A percentile compares a stretch with the other conserved stretches of the same genome.
phyloP scores from a whole-genome alignment of 2,797 vertebrate genomes.

The Saxicola maurus region DNA sequence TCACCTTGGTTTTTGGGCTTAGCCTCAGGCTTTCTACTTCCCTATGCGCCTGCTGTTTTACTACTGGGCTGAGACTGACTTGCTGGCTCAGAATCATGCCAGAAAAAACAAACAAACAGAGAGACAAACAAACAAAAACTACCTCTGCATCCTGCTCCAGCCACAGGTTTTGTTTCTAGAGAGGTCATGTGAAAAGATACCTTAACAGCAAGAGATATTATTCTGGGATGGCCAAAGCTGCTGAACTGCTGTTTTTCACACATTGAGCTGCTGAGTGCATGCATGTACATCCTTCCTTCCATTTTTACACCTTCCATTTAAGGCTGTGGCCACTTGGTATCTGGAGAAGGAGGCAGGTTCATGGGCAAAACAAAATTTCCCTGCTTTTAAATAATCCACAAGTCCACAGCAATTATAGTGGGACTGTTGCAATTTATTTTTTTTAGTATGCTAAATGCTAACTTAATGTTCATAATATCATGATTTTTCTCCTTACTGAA shows the following conservation, averaged over 20 bases:
- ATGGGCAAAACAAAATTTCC: not conserved
- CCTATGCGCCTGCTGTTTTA: not conserved
- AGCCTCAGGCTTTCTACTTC: not conserved
- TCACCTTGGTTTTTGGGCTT: not conserved
- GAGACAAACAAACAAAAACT: not conserved
- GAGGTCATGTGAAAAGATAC: not conserved
- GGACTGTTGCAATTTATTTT: accelerated
- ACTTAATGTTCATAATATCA: not conserved
- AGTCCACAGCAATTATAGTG: not conserved
- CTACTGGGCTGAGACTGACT: not conserved
- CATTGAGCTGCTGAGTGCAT: accelerated
- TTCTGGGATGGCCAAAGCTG: not conserved
- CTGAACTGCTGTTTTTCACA: not conserved
- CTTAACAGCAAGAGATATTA: not conserved
- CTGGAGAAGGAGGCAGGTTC: not conserved
- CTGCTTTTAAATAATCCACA: not conserved
- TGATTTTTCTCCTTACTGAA: not conserved
- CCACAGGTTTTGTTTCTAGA: not conserved
- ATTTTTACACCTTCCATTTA: accelerated
- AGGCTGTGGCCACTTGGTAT: not conserved
- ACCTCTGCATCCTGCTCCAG: not conserved
- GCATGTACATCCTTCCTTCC: not conserved
- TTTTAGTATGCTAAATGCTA: not conserved
- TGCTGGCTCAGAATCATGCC: not conserved
- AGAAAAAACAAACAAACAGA: not conserved